Base-by-base conservation (phyloP, 1,140 invertebrate genomes). In the Drosophila ogumai region DNA sequence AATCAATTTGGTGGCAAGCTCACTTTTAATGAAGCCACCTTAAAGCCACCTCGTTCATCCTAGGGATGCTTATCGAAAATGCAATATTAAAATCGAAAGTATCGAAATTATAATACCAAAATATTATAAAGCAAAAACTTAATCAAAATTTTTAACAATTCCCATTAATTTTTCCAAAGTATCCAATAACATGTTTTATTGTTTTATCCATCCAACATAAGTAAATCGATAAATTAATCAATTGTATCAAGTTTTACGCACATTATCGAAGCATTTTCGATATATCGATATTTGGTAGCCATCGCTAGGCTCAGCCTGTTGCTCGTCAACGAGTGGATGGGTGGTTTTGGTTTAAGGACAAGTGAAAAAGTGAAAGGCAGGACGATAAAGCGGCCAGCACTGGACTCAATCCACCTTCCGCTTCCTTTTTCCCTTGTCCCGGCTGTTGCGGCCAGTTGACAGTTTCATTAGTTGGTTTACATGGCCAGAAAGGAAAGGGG, bases 381-480 rank as follows among this genome's bases (percentile, higher is more conserved):
- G 25, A 38, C 61, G 41, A 59, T 59, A 67, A 66, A 75, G 63
- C 63, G 65, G 28, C 22, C 50, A 59, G 49, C 36, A 28, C 28
- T 40, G 28, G 41, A 40, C 49, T 64, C 58, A 75, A 75, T 65
- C 44, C 64, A 57, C 34, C 65, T 57, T 71, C 43, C 38, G 31
- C 28, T 36, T 9, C 50, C 36, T 13, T 34, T 55, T 49, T 74
- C 50, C 58, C 52, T 10, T 54, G 34, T 54, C 38, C 65, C 60
- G 63, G 75, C 63, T 40, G 61, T 81, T 87, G 84, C 57, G 84
- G 84, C 84, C 79, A 82, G 84, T 87, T 87, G 84, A 87, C 84
- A 87, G 84, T 87, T 87, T 87, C 84, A 87, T 87, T 87, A 87
- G 84, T 87, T 82, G 84, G 84, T 87, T 87, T 80, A 87, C 84